Evolutionary conservation across 1,140 invertebrate species (phyloP), one percentile per base, ranked within the genome.

Genomic region (Drosophila willistoni): DNA sequence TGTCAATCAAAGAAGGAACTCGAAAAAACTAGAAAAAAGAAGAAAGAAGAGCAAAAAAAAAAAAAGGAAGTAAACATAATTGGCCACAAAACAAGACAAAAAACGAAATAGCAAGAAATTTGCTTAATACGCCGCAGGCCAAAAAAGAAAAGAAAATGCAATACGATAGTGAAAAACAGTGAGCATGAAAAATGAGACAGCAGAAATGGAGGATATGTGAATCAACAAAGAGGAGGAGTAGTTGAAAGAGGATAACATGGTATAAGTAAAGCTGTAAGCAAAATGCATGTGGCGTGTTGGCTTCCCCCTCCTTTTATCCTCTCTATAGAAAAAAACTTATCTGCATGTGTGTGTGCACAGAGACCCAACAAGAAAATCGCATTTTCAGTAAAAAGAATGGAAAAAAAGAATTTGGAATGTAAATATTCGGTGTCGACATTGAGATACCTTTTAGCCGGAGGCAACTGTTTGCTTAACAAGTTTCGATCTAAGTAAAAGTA

Each of bases 41-140:
- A 36, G n/a, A 33, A 9, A 34, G 36, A 55, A 54, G 59, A 56
- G 25, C 36, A 25, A 29, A 47, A 70, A 72, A 36, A 25, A 29
- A 47, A 70, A 72, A 36, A 66, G 47, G 55, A 29, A 65, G 44
- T 75, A 86, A 79, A 74, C 70, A 83, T 86, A 86, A 86, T 86
- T 86, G 83, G 79, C 79, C 83, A 80, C 79, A 83, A 80, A 86
- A 73, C 71, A 80, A 79, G 77, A 68, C 68, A 69, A 69, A 68
- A 69, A 64, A 56, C 4, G 33, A 63, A 51, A 36, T 74, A 68
- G 64, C 34, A 42, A 54, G 41, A 87, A 87, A 87, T 86, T 87
- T 77, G 72, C 83, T 83, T 86, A 86, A 86, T 86, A 77, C 83
- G 54, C 72, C 34, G 59, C 68, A 76, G 19, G 44, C 3, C 54